Conservation (phyloP, 1,140 invertebrate genomes). For the Marisa cornuarietis region DNA sequence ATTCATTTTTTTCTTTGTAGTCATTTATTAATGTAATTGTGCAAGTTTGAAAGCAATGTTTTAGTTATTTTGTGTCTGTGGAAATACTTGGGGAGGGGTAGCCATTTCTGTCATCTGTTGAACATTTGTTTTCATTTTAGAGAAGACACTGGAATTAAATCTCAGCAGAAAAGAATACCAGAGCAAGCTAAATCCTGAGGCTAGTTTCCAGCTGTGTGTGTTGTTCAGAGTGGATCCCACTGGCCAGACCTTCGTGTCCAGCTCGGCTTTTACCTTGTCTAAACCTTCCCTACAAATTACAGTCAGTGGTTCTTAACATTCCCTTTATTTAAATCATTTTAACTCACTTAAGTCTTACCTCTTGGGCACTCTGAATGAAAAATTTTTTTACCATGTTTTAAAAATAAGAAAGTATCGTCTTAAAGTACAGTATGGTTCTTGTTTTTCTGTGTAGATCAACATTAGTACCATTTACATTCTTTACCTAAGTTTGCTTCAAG, state of each 20-base stretch:
- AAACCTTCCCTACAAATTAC: slow-evolving; percentile 34
- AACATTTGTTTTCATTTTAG: slow-evolving; percentile 3
- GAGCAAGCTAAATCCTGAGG: slow-evolving; percentile 32
- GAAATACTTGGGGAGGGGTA: neutral
- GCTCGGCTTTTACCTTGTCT: slow-evolving; percentile 23
- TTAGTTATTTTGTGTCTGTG: neutral
- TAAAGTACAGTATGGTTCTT: no score
- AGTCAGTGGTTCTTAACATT: slow-evolving; percentile 19
- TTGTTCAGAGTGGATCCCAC: slow-evolving; percentile 28
- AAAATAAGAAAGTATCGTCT: no score
- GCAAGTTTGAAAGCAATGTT: neutral
- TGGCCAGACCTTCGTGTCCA: slow-evolving; percentile 29
- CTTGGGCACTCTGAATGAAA: no score
- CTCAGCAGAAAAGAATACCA: slow-evolving; percentile 21
- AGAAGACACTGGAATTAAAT: slow-evolving; percentile 10
- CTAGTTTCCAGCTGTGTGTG: slow-evolving; percentile 23
- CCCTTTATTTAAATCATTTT: neutral
- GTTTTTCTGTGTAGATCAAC: no score
- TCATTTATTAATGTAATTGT: neutral
- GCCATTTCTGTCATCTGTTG: neutral
- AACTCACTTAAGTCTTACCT: no score
- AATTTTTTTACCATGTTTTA: no score
- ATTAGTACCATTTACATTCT: no score
- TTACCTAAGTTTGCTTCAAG: no score
- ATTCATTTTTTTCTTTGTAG: neutral